phyloP scores from a whole-genome alignment of 2,113 vertebrate genomes.

The Morphnarchus princeps region DNA sequence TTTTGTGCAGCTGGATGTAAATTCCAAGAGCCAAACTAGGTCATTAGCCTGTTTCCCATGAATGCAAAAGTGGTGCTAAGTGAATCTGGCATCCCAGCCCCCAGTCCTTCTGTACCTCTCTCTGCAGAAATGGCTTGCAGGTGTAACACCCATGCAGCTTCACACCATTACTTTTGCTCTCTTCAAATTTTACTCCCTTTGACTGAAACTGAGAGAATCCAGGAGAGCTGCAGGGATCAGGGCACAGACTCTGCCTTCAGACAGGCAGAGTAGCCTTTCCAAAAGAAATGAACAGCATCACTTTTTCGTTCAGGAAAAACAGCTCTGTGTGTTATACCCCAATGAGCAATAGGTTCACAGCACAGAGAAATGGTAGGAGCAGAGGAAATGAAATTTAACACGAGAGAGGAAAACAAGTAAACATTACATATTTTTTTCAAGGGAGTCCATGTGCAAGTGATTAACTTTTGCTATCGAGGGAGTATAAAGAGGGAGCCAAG shows the following conservation, averaged over 20 bases:
- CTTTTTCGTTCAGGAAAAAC: neutral
- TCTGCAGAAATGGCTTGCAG: neutral
- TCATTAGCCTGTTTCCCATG: neutral
- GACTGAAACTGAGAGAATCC: neutral
- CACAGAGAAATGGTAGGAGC: neutral
- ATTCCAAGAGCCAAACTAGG: neutral
- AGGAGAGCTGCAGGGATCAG: neutral
- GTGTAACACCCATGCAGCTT: neutral
- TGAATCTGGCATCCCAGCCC: neutral
- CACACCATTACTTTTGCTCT: neutral
- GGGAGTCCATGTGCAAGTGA: slow-evolving; percentile 43
- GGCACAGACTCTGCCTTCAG: neutral
- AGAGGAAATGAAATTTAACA: slow-evolving; percentile 48
- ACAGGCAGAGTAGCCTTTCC: neutral
- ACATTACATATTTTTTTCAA: slow-evolving; percentile 8
- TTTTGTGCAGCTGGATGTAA: neutral
- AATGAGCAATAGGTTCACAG: slow-evolving; percentile 1
- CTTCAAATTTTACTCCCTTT: neutral
- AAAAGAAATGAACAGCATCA: neutral
- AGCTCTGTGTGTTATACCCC: neutral
- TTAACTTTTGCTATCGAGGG: slow-evolving; percentile 49
- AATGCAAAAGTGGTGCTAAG: neutral
- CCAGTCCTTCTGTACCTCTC: neutral
- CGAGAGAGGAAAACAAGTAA: slow-evolving; percentile 44
- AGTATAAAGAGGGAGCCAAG: slow-evolving; percentile 37